Base-by-base conservation (phyloP, 2,113 vertebrate species). In the Vireo altiloquus region DNA sequence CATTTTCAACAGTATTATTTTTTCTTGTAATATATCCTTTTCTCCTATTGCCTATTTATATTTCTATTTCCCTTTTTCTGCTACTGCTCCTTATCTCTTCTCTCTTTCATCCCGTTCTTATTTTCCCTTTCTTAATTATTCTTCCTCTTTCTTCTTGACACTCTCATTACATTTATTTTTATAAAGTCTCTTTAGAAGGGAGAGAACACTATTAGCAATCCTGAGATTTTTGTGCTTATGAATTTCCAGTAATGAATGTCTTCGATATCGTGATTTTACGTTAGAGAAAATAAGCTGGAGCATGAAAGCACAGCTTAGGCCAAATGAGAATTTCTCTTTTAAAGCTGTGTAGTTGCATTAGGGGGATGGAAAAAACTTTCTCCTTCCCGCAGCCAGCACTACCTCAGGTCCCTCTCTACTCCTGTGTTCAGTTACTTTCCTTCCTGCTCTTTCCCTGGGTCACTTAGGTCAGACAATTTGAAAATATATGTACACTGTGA, bases 121-220 rank as follows among this genome's bases (percentile, higher is more conserved):
- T 59, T 90, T 90, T 64, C 23, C 11, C 8, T 57, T 91, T 87
- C 44, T 88, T 74, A 90, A 79, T 84, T 86, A 57, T 76, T 87
- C 24, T 92, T 89, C 50, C 19, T 64, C 39, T 79, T 95, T 87
- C 53, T 85, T 76, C 82, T 95, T 79, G 30, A 87, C 54, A 69
- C n/a, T 92, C 23, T 56, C 59, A 87, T 92, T 95, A 61, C 35
- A 77, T 91, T 93, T 86, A 50, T 79, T 95, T 93, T 94, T 64
- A 74, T 82, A 65, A 92, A 89, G 35, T 71, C 61, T 81, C 4
- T 23, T 87, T 91, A 77, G 40, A 89, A 82, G 13, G 16, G 28
- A 76, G 11, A 88, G 13, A 82, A 57, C 16, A 24, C 16, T 87
- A 40, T 79, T 69, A 91, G 13, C 33, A 91, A 50, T 61, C 25